Conservation (phyloP, 2,888 invertebrate species). For the Phaedon cochleariae region DNA sequence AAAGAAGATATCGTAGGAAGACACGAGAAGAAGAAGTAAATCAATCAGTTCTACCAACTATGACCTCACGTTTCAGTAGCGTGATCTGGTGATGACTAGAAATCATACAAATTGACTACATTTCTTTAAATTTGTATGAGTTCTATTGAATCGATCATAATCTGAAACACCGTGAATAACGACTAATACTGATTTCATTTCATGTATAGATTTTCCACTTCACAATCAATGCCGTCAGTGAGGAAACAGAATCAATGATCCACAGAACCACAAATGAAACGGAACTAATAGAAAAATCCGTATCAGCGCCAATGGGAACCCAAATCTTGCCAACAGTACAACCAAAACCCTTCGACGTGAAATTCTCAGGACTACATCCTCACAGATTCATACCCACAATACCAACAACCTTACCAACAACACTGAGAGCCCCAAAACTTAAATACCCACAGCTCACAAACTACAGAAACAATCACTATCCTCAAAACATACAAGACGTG, state of each 20-base stretch:
- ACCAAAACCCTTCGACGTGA: slow-evolving; percentile 51
- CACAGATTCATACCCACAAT: slow-evolving; percentile 45
- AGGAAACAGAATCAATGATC: neutral
- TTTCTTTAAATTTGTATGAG: no score
- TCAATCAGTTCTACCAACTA: no score
- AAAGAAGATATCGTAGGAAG: no score
- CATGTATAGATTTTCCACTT: neutral
- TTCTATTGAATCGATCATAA: no score
- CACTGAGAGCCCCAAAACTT: slow-evolving; percentile 42
- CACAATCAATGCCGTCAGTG: neutral
- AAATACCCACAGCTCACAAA: slow-evolving; percentile 43
- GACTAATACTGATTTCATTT: no score
- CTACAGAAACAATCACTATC: slow-evolving; percentile 44
- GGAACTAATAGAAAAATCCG: slow-evolving; percentile 20
- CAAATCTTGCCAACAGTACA: slow-evolving; percentile 17
- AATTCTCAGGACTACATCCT: slow-evolving; percentile 49
- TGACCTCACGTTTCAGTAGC: no score
- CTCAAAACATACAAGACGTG: slow-evolving; percentile 57
- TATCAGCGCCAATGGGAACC: slow-evolving; percentile 19
- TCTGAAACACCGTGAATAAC: no score
- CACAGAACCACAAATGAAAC: neutral
- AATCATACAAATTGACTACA: no score
- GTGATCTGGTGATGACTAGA: no score
- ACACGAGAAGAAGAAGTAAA: no score
- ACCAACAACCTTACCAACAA: slow-evolving; percentile 23